Conservation (phyloP, 2,888 invertebrate species). For the Polydrusus tereticollis region DNA sequence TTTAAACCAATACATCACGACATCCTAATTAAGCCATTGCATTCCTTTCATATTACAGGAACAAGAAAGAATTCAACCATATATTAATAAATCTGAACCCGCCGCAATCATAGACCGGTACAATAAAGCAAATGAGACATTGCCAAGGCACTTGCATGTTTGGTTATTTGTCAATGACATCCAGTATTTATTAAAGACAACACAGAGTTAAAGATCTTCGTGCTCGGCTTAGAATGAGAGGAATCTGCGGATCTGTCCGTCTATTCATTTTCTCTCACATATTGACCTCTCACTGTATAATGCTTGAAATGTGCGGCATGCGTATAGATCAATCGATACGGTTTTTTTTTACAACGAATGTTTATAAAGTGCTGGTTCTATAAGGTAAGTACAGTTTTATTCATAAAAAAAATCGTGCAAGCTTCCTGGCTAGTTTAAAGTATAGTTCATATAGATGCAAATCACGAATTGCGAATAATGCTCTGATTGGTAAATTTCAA, state of each 20-base stretch:
- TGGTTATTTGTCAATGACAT: slow-evolving; percentile 68
- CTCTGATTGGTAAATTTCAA: too few relatives aligned
- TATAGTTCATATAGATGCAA: too few relatives aligned
- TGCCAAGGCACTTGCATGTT: slow-evolving; percentile 62
- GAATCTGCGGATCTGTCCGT: slow-evolving; percentile 61
- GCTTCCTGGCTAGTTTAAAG: too few relatives aligned
- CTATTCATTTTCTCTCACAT: slow-evolving; percentile 48
- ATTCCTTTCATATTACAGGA: slow-evolving; percentile 47
- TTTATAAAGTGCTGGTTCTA: background rate
- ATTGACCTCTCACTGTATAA: slow-evolving; percentile 61
- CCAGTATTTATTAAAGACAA: slow-evolving; percentile 67
- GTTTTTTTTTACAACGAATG: background rate
- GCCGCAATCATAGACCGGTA: slow-evolving; percentile 51
- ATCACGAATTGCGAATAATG: too few relatives aligned
- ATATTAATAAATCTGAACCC: slow-evolving; percentile 58
- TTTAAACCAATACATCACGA: background rate
- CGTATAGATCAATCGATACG: slow-evolving; percentile 41
- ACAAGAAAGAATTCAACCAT: slow-evolving; percentile 51
- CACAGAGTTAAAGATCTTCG: slow-evolving; percentile 64
- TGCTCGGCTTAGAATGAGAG: slow-evolving; percentile 63
- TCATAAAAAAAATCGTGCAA: too few relatives aligned
- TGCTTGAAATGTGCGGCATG: slow-evolving; percentile 60
- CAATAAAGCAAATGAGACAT: slow-evolving; percentile 62
- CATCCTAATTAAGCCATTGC: slow-evolving; percentile 53
- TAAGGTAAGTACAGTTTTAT: background rate